Evolutionary conservation across 2,888 invertebrate species (phyloP).

Genomic region (Fissipunctia ypsillon): DNA sequence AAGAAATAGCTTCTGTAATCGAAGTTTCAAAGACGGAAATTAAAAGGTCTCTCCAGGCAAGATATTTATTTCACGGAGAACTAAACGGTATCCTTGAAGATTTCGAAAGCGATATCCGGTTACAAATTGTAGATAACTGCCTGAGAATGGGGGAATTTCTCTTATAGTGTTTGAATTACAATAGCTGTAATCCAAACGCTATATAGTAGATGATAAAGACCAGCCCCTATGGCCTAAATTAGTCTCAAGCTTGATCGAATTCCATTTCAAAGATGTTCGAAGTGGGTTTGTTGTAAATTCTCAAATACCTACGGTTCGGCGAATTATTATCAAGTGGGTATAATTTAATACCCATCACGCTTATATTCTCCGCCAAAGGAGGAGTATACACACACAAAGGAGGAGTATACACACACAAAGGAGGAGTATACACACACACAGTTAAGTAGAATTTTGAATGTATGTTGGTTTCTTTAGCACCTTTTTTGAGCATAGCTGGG

Average conservation of each 20-base stretch:
- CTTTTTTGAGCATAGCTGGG: not conserved
- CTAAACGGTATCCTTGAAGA: slow-evolving; percentile 22
- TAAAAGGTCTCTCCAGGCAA: slow-evolving; percentile 34
- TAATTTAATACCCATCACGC: not conserved
- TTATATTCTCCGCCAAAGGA: not conserved
- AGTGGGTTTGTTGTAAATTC: not conserved
- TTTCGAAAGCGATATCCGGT: slow-evolving; percentile 28
- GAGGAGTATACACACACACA: too few relatives aligned
- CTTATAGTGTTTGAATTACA: slow-evolving; percentile 3
- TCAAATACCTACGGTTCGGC: not conserved
- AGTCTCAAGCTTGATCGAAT: slow-evolving; percentile 17
- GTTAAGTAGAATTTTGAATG: not conserved
- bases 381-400: too few relatives aligned
- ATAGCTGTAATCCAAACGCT: too few relatives aligned
- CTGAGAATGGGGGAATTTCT: not conserved
- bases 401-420: too few relatives aligned
- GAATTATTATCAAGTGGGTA: not conserved
- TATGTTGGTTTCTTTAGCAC: not conserved
- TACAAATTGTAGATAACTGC: slow-evolving; percentile 24
- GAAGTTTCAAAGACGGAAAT: slow-evolving; percentile 45
- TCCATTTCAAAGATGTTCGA: slow-evolving; percentile 4
- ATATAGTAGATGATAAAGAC: slow-evolving; percentile 15
- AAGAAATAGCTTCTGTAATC: slow-evolving; percentile 7
- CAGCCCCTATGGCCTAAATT: slow-evolving; percentile 3
- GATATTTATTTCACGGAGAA: slow-evolving; percentile 54